Evolutionary conservation across 2,888 invertebrate genomes (phyloP), one percentile per base, ranked within the genome.

Genomic region (Xylota segnis): DNA sequence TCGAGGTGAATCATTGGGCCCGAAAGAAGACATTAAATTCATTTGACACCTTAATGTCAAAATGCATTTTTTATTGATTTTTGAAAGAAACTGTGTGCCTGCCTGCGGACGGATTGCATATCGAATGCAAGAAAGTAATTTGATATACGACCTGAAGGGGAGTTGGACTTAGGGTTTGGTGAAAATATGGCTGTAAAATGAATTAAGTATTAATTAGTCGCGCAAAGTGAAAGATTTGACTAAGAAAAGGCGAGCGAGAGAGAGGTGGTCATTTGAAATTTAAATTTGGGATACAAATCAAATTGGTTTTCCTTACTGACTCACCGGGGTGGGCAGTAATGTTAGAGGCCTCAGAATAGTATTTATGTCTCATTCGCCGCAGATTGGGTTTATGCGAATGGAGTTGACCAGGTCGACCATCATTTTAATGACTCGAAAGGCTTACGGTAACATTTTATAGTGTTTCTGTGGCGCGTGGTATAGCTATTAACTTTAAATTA

Each of bases 21-120:
- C 40, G 68, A 74, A 63, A 27, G 56, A 63, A 63, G 14, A 78
- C 47, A 63, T 68, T 68, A 4, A 74, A 68, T 68, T 74, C 65
- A 68, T 56, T 74, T 78, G 83, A 63, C 83, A 83, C 68, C 72
- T 58, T 61, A 34, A 18, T 72, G 83, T 66, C 68, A 75, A 70
- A 61, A 72, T 59, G 59, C 59, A 66, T 71, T 66, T 72, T 37
- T 45, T 77, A 56, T 77, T 77, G 61, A 72, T 68, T 59, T 59
- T 47, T n/a, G n/a, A 54, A 68, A 77, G 59, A 59, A 27, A 37
- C 9, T 10, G 16, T 61, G 47, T 61, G 47, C 23, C 14, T 40
- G 43, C 6, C n/a, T n/a, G 34, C 47, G 10, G 18, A 6, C 9
- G 32, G 32, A 61, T 52, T 16, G 34, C 16, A 23, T 50, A 56